Percentiles rank a stretch among this genome's conserved stretches.
These are phyloP conservation scores for Cynaeus angustus DNA, from an alignment of 2,888 invertebrate species.

Conservation along the genomic window DNA sequence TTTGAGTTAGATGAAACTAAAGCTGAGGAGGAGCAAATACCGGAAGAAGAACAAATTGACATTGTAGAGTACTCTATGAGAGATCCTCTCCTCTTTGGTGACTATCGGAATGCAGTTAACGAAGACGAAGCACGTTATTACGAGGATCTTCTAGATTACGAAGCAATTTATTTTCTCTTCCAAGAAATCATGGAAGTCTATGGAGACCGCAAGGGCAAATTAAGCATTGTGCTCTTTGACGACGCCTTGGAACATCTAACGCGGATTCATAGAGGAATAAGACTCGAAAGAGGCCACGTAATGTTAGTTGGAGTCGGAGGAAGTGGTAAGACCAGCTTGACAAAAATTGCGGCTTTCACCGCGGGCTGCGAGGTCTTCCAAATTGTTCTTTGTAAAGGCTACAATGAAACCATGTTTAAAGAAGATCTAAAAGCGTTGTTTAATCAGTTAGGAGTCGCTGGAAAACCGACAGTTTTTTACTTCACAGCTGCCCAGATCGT, in stretches of 20 bases:
- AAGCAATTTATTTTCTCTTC: conserved; percentile 90
- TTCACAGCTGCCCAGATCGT: conserved; percentile 89
- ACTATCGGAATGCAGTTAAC: conserved; percentile 88
- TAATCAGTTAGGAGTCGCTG: conserved; percentile 84
- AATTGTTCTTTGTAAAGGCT: conserved; percentile 88
- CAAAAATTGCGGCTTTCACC: conserved; percentile 86
- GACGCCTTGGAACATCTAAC: conserved; percentile 94
- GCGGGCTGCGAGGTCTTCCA: conserved; percentile 89
- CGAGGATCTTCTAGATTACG: conserved; percentile 92
- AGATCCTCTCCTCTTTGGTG: conserved; percentile 91
- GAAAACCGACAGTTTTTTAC: conserved; percentile 86
- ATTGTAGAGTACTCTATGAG: conserved; percentile 81
- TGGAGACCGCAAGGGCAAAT: conserved; percentile 82
- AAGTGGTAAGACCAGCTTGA: conserved; percentile 89
- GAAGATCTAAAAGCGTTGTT: conserved; percentile 91
- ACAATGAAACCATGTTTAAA: conserved; percentile 87
- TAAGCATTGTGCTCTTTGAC: conserved; percentile 91
- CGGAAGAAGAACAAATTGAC: conserved; percentile 69
- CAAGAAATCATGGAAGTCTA: conserved; percentile 93
- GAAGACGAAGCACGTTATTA: conserved; percentile 87
- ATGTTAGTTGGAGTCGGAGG: conserved; percentile 93
- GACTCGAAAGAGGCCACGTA: conserved; percentile 89
- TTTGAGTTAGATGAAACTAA: conserved; percentile 52
- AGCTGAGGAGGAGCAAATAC: conserved; percentile 63
- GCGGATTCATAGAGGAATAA: conserved; percentile 87